phyloP scores from a whole-genome alignment of 2,888 invertebrate species.

The Spicauda simplicius region DNA sequence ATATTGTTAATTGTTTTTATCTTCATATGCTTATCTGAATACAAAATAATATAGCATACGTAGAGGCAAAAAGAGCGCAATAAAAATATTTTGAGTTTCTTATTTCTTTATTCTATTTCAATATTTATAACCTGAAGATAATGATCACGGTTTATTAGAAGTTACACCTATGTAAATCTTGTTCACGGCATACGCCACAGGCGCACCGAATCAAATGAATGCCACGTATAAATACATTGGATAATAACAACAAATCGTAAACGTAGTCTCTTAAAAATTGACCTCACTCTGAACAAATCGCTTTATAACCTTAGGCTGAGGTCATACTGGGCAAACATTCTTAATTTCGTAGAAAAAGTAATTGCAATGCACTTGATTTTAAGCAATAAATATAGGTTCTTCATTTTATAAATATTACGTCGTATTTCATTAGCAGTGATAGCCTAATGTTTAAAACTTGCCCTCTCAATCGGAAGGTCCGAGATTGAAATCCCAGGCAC shows the following conservation, averaged over 20 bases:
- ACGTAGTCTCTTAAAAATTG: constrained; percentile 68
- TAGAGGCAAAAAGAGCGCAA: not conserved
- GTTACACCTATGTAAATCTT: constrained; percentile 22
- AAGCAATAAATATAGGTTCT: no score
- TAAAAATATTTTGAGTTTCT: not conserved
- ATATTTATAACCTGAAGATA: constrained; percentile 4
- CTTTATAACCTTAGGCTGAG: constrained; percentile 51
- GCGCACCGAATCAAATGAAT: constrained; percentile 30
- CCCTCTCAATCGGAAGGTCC: no score
- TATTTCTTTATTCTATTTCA: not conserved
- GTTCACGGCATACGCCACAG: constrained; percentile 4
- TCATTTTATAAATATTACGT: no score
- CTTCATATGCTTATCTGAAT: no score
- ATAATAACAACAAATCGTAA: constrained; percentile 80
- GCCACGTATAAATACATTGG: constrained; percentile 53
- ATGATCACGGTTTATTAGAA: not conserved
- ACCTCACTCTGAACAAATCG: constrained; percentile 58
- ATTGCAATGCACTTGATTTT: not conserved
- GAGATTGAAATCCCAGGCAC: no score
- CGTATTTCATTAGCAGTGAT: no score
- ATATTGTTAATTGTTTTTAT: no score
- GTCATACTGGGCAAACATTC: constrained; percentile 8
- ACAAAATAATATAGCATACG: no score
- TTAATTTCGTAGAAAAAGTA: not conserved
- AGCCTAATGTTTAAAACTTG: no score